Base-by-base conservation (phyloP, 2,888 invertebrate genomes). In the Cheilosia soror region DNA sequence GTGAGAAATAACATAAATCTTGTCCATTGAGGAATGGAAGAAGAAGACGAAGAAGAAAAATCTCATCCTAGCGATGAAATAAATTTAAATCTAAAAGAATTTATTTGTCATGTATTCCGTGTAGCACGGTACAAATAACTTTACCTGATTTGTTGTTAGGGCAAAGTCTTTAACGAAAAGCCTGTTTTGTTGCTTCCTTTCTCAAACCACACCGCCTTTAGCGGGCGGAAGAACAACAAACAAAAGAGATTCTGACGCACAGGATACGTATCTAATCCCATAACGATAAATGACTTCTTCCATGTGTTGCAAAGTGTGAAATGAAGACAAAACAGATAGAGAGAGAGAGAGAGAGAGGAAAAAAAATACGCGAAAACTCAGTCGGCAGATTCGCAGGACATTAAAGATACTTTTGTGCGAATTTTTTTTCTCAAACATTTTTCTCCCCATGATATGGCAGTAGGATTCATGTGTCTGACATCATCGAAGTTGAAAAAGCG, bases 21-120 rank as follows among this genome's bases (percentile, higher is more conserved):
- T 75, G 58, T 76, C 68, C 76, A 60, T 47, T 57, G 53, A 20
- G 20, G 20, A 20, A 20, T 20, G 20, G 20, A 20, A 20, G 20
- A 20, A 20, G 20, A 20, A 20, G 42, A 40, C 20, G 51, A 57
- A 55, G 44, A 44, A 42, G 66, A 42, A 57, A 66, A 75, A 76
- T 76, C 75, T 49, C 84, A 66, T 55, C 53, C 25, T 66, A 44
- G 49, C 57, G 62, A 51, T 55, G 66, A 80, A 76, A 85, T 85
- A 80, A 85, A 85, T 85, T 76, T 76, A 81, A 85, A 85, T 85
- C 84, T 62, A 49, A 85, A 75, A 65, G 80, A 85, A 85, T 85
- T 85, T 85, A 81, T 80, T 76, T 84, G 83, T 84, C 79, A 79
- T 79, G 79, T 79, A 84, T 80, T 60, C 51, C 76, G 65, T 81